Conservation (phyloP, 1,140 invertebrate genomes). For the Myzus persicae region DNA sequence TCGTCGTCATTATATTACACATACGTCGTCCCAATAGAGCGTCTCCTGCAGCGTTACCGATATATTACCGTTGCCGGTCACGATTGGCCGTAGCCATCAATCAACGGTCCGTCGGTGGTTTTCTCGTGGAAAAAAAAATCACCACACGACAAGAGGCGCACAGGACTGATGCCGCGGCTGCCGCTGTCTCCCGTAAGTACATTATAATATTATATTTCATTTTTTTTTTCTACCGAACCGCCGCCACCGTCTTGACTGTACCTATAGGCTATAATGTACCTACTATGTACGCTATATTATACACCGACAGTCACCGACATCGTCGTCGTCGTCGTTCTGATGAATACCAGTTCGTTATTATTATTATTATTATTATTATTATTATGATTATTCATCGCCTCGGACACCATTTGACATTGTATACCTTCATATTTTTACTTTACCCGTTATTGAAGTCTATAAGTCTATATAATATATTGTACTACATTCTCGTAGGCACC, state of each 20-base stretch:
- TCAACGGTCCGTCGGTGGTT: constrained; percentile 37
- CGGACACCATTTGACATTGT: neutral
- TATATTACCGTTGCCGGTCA: constrained; percentile 41
- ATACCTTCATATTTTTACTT: neutral
- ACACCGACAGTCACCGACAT: neutral
- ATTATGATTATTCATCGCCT: constrained; percentile 29
- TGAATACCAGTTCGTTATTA: constrained; percentile 24
- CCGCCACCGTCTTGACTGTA: constrained; percentile 21
- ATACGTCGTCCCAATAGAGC: neutral
- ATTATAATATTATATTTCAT: neutral
- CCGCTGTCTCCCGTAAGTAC: neutral
- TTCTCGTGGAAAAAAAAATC: constrained; percentile 20
- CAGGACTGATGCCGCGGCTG: neutral
- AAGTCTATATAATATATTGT: neutral
- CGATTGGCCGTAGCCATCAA: constrained; percentile 53
- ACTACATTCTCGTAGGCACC: neutral
- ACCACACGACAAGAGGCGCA: constrained; percentile 14
- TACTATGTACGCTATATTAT: neutral
- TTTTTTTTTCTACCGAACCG: neutral
- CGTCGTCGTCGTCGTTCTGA: neutral
- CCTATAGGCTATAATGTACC: neutral
- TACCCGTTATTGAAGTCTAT: neutral
- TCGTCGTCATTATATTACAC: constrained; percentile 31
- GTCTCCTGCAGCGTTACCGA: constrained; percentile 37
- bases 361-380: neutral